Conservation (phyloP, 2,113 vertebrate genomes). For the Chlamydotis undulata region DNA sequence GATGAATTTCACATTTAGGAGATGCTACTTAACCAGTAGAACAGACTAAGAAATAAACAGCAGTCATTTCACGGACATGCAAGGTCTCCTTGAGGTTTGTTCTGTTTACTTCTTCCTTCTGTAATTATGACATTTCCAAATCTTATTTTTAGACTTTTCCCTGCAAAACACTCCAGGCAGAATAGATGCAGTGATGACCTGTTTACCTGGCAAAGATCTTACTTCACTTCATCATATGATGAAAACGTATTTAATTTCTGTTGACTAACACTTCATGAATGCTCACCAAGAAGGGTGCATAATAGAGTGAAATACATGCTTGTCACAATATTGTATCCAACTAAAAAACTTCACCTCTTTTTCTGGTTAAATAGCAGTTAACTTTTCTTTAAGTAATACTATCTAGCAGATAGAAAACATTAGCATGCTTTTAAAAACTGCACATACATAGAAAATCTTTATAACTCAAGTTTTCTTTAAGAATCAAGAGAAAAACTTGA, state of each 20-base stretch:
- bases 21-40: not conserved
- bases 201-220: not conserved
- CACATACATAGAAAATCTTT: not conserved
- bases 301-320: not conserved
- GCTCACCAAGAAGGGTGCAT: not conserved
- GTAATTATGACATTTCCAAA: not conserved
- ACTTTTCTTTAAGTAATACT: not conserved
- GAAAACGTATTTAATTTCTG: not conserved
- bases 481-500: not conserved
- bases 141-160: not conserved
- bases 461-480: not conserved
- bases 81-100: not conserved
- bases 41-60: not conserved
- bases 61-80: not conserved
- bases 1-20: not conserved
- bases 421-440: not conserved
- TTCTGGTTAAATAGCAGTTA: not conserved
- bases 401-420: not conserved
- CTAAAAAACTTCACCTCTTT: not conserved
- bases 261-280: not conserved
- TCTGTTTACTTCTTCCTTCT: not conserved
- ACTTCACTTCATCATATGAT: not conserved
- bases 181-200: not conserved
- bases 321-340: not conserved
- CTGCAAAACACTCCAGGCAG: not conserved